Evolutionary conservation across 2,888 invertebrate species (phyloP).

Genomic region (Lutraria lutraria): DNA sequence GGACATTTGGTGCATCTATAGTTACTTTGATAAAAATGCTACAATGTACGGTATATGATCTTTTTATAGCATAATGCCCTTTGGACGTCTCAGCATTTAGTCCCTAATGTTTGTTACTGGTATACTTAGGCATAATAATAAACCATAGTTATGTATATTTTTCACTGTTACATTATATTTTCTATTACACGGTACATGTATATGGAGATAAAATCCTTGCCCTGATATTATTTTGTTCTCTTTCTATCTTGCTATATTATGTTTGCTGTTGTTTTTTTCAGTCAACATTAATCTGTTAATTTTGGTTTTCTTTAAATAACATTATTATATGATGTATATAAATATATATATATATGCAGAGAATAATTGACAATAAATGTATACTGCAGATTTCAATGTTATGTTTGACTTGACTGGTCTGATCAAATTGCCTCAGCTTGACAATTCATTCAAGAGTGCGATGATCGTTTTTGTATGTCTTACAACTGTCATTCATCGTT

Average conservation of each 20-base stretch:
- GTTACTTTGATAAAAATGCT: background rate
- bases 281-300: background rate
- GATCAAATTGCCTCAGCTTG: too few relatives aligned
- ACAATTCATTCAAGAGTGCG: too few relatives aligned
- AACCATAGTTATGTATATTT: background rate
- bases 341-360: background rate
- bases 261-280: background rate
- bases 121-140: background rate
- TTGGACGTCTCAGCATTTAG: background rate
- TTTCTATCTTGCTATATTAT: background rate
- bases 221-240: background rate
- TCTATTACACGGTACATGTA: background rate
- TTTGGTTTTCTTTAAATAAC: background rate
- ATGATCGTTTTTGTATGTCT: too few relatives aligned
- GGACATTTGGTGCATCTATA: background rate
- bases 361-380: constrained; percentile 14
- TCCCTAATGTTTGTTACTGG: constrained; percentile 1
- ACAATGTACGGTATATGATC: background rate
- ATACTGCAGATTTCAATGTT: background rate
- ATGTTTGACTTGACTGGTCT: background rate
- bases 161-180: background rate
- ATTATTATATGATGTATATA: background rate
- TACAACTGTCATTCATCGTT: too few relatives aligned
- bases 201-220: background rate
- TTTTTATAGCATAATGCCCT: background rate